phyloP scores from a whole-genome alignment of 1,140 invertebrate genomes.

The Pachypeltis micranthus region DNA sequence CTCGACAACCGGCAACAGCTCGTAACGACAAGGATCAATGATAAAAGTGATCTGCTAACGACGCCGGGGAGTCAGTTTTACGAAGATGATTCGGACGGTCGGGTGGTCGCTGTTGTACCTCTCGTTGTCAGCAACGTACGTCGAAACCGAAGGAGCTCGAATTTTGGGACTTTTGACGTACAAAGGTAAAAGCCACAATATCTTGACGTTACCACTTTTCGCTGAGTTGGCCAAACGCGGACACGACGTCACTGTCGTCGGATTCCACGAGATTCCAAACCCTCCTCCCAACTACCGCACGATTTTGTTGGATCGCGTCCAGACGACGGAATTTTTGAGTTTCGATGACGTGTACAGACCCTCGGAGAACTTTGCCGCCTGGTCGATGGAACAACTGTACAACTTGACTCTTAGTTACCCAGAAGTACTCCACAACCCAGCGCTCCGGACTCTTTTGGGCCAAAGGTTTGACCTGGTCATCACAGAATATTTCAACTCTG shows the following conservation, averaged over 20 bases:
- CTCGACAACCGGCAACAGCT: too few species aligned
- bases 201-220: conserved; percentile 31
- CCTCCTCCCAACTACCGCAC: conserved; percentile 40
- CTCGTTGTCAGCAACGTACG: too few species aligned
- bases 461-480: conserved; percentile 26
- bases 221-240: conserved; percentile 30
- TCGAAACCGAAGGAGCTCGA: conserved; percentile 10
- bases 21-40: too few species aligned
- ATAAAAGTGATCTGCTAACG: too few species aligned
- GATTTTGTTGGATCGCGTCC: conserved; percentile 25
- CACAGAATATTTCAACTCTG: conserved; percentile 23
- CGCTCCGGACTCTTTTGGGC: too few species aligned
- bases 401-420: too few species aligned
- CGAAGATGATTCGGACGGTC: too few species aligned
- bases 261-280: conserved; percentile 37
- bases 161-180: conserved; percentile 31
- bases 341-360: not conserved
- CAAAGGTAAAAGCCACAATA: conserved; percentile 32
- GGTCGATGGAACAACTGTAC: not conserved
- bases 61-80: too few species aligned
- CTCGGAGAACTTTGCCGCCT: not conserved
- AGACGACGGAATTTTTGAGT: not conserved
- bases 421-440: too few species aligned
- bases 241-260: conserved; percentile 31
- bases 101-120: too few species aligned